Evolutionary conservation across 2,797 vertebrate species (phyloP).

Genomic region (Phrynocephalus vlangalii): DNA sequence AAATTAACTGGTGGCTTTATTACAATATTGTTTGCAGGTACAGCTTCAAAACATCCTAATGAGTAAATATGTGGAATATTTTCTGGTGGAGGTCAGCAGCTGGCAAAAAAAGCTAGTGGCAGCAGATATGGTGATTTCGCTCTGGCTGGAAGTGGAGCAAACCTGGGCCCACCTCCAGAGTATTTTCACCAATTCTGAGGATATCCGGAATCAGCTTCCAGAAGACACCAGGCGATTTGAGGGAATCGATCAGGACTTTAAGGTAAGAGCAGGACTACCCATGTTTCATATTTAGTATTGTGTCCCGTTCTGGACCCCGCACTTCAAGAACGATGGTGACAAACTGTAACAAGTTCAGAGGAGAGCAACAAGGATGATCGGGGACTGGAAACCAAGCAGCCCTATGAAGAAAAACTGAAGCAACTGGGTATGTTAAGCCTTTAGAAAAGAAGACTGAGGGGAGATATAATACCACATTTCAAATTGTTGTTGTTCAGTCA

Average conservation of each 20-base stretch:
- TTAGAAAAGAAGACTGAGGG: too few species aligned
- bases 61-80: conserved; percentile 89
- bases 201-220: conserved; percentile 86
- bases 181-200: conserved; percentile 88
- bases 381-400: too few species aligned
- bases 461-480: too few species aligned
- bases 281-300: not conserved
- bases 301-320: too few species aligned
- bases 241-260: conserved; percentile 83
- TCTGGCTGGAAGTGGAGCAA: conserved; percentile 86
- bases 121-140: conserved; percentile 83
- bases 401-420: too few species aligned
- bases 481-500: too few species aligned
- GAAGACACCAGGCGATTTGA: conserved; percentile 83
- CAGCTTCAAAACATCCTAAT: conserved; percentile 87
- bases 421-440: too few species aligned
- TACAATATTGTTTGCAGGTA: conserved; percentile 66
- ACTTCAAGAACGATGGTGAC: too few species aligned
- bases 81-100: conserved; percentile 83
- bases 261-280: conserved; percentile 60
- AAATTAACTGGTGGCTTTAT: not conserved
- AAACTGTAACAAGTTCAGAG: too few species aligned
- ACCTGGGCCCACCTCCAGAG: conserved; percentile 89
- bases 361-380: too few species aligned
- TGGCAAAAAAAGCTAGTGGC: conserved; percentile 87